Conservation (phyloP, 1,140 invertebrate species). For the Hyles vespertilio region DNA sequence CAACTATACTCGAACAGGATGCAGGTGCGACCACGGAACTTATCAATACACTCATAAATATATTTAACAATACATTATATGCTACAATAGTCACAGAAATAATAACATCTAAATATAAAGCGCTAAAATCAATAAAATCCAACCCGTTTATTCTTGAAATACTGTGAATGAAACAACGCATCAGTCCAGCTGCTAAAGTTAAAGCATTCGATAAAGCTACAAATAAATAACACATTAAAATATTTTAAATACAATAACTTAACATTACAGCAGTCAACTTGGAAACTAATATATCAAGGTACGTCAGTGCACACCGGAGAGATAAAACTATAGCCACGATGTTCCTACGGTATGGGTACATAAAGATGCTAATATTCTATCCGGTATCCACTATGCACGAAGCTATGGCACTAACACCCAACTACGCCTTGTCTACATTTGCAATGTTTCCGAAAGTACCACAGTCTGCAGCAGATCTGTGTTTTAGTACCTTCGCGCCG, state of each 20-base stretch:
- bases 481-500: slow-evolving; percentile 55
- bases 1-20: slow-evolving; percentile 35
- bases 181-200: slow-evolving; percentile 46
- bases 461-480: slow-evolving; percentile 39
- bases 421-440: slow-evolving; percentile 26
- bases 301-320: slow-evolving; percentile 25
- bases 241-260: slow-evolving; percentile 73
- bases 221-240: slow-evolving; percentile 75
- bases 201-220: slow-evolving; percentile 70
- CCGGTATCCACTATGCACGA: slow-evolving; percentile 19
- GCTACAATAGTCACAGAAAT: slow-evolving; percentile 34
- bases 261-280: slow-evolving; percentile 71
- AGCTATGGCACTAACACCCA: slow-evolving; percentile 62
- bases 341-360: background rate
- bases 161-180: slow-evolving; percentile 49
- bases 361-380: slow-evolving; percentile 6
- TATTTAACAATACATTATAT: slow-evolving; percentile 39
- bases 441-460: slow-evolving; percentile 29
- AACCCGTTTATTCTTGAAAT: slow-evolving; percentile 62
- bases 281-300: slow-evolving; percentile 48
- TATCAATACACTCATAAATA: slow-evolving; percentile 22
- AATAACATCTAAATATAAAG: slow-evolving; percentile 44
- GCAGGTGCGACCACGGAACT: slow-evolving; percentile 50
- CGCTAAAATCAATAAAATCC: slow-evolving; percentile 54
- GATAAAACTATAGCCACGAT: slow-evolving; percentile 9